Evolutionary conservation across 2,113 vertebrate genomes (phyloP).

Genomic region (Rhea pennata): DNA sequence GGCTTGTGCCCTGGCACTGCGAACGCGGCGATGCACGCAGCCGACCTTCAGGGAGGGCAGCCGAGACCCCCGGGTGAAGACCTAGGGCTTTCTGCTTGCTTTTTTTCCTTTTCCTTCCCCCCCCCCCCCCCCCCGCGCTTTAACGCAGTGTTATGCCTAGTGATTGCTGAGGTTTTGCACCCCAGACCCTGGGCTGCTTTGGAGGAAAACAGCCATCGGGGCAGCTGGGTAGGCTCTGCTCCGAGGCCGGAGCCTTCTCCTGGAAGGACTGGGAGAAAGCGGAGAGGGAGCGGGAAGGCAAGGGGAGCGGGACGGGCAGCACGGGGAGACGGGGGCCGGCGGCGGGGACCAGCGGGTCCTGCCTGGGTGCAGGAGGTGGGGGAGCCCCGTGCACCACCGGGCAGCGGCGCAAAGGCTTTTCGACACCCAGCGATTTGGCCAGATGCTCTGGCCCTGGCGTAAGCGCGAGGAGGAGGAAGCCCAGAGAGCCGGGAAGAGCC

Average conservation of each 20-base stretch:
- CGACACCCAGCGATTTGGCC: not conserved
- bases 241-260: not conserved
- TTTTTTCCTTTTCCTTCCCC: not conserved
- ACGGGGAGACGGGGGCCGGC: no score
- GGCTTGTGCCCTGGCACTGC: slow-evolving; percentile 25
- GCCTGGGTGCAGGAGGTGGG: fast-evolving
- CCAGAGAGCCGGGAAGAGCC: not conserved
- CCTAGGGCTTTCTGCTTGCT: no score
- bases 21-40: not conserved
- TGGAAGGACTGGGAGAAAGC: not conserved
- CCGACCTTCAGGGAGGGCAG: not conserved
- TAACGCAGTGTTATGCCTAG: fast-evolving
- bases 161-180: not conserved
- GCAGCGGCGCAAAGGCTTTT: not conserved
- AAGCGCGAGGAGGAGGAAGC: not conserved
- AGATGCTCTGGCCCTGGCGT: not conserved
- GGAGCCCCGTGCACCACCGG: fast-evolving
- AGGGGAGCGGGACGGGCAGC: no score
- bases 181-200: not conserved
- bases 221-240: not conserved
- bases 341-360: not conserved
- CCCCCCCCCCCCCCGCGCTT: no score
- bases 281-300: not conserved
- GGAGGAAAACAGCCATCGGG: not conserved
- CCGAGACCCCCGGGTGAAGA: not conserved